A percentile compares a stretch with the other conserved stretches of the same genome.
Evolutionary conservation across 2,113 vertebrate species (phyloP).

Genomic region (Epinephelus moara): DNA sequence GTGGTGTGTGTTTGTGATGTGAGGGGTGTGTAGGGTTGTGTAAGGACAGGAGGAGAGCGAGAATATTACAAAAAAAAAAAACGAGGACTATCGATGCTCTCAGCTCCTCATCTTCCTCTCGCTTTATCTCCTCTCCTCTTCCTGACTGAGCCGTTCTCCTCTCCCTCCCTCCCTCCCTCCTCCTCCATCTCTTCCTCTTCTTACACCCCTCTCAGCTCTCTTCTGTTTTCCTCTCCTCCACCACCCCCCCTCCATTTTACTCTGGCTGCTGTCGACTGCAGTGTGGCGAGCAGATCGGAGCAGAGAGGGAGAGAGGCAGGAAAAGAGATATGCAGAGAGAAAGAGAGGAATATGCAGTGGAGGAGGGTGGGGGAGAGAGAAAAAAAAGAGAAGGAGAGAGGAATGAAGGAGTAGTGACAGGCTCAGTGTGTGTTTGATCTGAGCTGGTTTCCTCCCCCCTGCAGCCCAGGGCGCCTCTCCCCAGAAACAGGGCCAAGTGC

Average conservation of each 20-base stretch:
- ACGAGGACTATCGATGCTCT: background rate
- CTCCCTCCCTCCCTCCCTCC: background rate
- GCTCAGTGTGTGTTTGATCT: constrained; percentile 61
- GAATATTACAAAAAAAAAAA: background rate
- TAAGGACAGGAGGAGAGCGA: constrained; percentile 23
- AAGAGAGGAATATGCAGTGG: constrained; percentile 17
- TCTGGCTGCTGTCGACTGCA: constrained; percentile 59
- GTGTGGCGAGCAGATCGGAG: constrained; percentile 45
- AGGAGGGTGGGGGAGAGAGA: background rate
- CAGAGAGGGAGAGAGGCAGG: constrained; percentile 28
- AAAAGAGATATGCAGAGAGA: constrained; percentile 34
- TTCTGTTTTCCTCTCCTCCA: constrained; percentile 15
- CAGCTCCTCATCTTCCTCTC: constrained; percentile 26
- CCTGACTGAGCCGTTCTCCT: constrained; percentile 27
- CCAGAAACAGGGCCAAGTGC: constrained; percentile 58
- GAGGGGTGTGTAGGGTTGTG: constrained; percentile 5
- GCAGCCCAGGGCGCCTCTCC: constrained; percentile 43
- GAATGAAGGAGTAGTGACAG: constrained; percentile 48
- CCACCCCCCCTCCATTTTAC: constrained; percentile 43
- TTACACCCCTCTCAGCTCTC: constrained; percentile 33
- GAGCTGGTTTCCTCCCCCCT: constrained; percentile 32
- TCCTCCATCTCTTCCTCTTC: constrained; percentile 24
- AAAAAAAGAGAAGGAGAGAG: constrained; percentile 4
- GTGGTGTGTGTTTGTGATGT: constrained; percentile 28
- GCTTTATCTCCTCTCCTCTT: constrained; percentile 41